Conservation (phyloP, 2,113 vertebrate species). For the Albula goreensis region DNA sequence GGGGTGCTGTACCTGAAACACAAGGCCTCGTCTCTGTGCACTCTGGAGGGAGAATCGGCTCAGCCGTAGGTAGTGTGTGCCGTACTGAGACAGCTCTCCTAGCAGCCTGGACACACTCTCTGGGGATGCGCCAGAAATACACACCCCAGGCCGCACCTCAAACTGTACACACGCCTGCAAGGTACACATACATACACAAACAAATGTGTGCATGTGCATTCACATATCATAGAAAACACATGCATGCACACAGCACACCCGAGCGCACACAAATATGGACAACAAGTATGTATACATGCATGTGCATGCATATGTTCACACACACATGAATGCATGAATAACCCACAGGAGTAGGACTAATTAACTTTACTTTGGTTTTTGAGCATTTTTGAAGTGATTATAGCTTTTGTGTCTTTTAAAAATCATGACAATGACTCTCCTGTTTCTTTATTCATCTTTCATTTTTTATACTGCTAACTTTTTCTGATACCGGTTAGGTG, state of each 20-base stretch:
- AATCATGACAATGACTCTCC: too few species aligned
- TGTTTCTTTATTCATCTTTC: too few species aligned
- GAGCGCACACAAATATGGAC: neutral
- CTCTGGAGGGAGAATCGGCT: constrained; percentile 88
- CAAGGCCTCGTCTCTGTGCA: constrained; percentile 82
- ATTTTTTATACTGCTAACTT: too few species aligned
- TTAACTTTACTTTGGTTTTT: too few species aligned
- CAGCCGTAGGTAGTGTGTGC: constrained; percentile 86
- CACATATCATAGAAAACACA: neutral
- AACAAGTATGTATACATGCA: neutral
- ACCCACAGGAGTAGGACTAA: too few species aligned
- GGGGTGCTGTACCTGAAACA: constrained; percentile 80
- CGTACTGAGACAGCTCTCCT: constrained; percentile 83
- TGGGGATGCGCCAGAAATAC: constrained; percentile 87
- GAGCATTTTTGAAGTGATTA: too few species aligned
- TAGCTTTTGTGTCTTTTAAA: too few species aligned
- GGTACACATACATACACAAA: constrained; percentile 1
- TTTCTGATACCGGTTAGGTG: neutral
- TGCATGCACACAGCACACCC: neutral
- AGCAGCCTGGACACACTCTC: constrained; percentile 86
- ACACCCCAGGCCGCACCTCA: constrained; percentile 80
- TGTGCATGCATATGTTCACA: constrained; percentile 15
- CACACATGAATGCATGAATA: neutral
- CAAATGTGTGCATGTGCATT: neutral
- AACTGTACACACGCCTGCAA: constrained; percentile 80